Evolutionary conservation across 2,113 vertebrate genomes (phyloP), one percentile per base, ranked within the genome.

Genomic region (Melanerpes formicivorus): DNA sequence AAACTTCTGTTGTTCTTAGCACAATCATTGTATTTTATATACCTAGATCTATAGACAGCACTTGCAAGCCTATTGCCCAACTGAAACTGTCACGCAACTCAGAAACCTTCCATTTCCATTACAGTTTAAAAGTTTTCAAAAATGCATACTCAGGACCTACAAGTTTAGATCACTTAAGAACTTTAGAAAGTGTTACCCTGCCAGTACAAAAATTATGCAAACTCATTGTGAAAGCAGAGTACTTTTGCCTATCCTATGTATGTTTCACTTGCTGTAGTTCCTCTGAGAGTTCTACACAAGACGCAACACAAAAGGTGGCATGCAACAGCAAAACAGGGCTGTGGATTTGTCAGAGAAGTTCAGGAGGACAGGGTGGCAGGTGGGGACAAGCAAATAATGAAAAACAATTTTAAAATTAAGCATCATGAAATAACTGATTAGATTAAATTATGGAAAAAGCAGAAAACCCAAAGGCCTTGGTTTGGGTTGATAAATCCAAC

Each of bases 241-340:
- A 34, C 18, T 93, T 48, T 66, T 74, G 26, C 16, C 90, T 78
- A 64, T 67, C 18, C 30, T 32, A 29, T 14, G 4, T 26, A 2
- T 18, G 12, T 44, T 58, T 76, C 46, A 17, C 12, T 71, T 26
- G 50, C 6, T 3, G 0, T 26, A 32, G 40, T 44, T 76, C 72
- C 40, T 30, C 15, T 58, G 22, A 9, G 27, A 54, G 32, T 66
- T 90, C 30, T 40, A 46, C 46, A 46, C 29, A 59, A 84, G 3
- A 11, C 6, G 2, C 32, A 37, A 7, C 1, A 0, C 58, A 81
- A 59, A 63, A 52, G 3, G 3, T 6, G 15, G 13, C 14, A 65
- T 3, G 10, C 6, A 11, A 65, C 58, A 82, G 4, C 9, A 72
- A 71, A 93, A 85, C 0, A 32, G 46, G 9, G 18, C 40, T 63